Evolutionary conservation across 1,140 invertebrate species (phyloP), one percentile per base, ranked within the genome.

Genomic region (Trichonephila clavata): DNA sequence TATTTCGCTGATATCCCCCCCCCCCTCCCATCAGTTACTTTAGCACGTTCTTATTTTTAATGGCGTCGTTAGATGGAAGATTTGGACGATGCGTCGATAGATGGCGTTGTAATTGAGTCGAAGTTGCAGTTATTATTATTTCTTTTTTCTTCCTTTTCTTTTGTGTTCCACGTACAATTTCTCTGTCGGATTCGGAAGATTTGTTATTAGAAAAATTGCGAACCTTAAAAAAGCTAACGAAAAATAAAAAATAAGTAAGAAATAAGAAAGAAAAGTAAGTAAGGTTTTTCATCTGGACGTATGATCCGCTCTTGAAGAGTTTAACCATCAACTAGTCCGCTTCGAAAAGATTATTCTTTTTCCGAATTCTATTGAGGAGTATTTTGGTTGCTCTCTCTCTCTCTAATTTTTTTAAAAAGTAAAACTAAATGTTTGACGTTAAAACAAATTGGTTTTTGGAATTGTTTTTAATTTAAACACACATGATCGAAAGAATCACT

Each of bases 51-150:
- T 92, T 68, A 84, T 63, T 84, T 92, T 84, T 92, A 92, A 92
- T 84, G 90, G 81, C 81, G 50, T 92, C 90, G 80, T 92, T 92
- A 92, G 90, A 84, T 65, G 80, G 60, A 84, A 84, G 59, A 63
- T 80, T 63, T 60, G 80, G 80, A 27, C 90, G 80, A 92, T 65
- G 80, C 61, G 39, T 24, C 90, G 90, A 92, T 92, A 92, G 90
- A 92, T 92, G 90, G 90, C 77, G 77, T 59, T 84, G 80, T 92
- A 92, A 92, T 92, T 92, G 90, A 81, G 89, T 90, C 68, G 68
- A 90, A 90, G 89, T 90, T 81, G 57, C 89, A 90, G 89, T 90
- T 88, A 43, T 68, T 39, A 68, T 68, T 88, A 0, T 68, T 71
- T 24, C 63, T 24, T 61, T 32, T 87, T 63, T 27, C 8, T 39